phyloP scores from a whole-genome alignment of 2,113 vertebrate species.

The Thalassarche chlororhynchos region DNA sequence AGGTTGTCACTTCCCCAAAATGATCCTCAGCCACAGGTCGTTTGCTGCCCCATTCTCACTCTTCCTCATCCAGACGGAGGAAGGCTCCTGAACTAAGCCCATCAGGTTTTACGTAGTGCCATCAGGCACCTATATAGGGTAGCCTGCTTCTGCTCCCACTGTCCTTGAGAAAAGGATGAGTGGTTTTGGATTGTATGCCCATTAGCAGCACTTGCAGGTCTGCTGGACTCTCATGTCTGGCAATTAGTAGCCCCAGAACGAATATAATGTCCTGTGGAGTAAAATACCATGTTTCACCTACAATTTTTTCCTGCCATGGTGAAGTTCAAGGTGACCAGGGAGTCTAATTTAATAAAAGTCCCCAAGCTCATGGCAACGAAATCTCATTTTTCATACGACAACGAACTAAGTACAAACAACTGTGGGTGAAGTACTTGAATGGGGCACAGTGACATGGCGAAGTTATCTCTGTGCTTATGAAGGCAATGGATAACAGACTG shows the following conservation, averaged over 20 bases:
- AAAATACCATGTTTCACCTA: not conserved
- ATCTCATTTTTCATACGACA: not conserved
- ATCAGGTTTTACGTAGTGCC: not conserved
- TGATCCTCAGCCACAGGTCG: fast-evolving
- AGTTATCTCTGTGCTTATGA: not conserved
- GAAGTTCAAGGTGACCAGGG: not conserved
- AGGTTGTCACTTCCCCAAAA: not conserved
- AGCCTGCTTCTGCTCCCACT: not conserved
- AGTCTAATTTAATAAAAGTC: not conserved
- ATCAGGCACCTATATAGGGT: not conserved
- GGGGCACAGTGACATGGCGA: not conserved
- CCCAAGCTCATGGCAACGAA: fast-evolving
- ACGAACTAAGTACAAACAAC: not conserved
- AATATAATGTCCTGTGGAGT: not conserved
- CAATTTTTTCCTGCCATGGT: not conserved
- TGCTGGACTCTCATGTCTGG: not conserved
- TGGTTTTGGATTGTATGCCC: not conserved
- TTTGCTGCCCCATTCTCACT: not conserved
- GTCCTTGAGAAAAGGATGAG: not conserved
- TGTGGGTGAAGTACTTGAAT: not conserved
- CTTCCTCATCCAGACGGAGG: not conserved
- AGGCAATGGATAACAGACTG: not conserved
- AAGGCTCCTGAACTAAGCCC: not conserved
- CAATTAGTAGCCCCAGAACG: not conserved
- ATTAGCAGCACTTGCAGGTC: not conserved